Conservation (phyloP, 2,888 invertebrate species). For the Drosophila subsilvestris region DNA sequence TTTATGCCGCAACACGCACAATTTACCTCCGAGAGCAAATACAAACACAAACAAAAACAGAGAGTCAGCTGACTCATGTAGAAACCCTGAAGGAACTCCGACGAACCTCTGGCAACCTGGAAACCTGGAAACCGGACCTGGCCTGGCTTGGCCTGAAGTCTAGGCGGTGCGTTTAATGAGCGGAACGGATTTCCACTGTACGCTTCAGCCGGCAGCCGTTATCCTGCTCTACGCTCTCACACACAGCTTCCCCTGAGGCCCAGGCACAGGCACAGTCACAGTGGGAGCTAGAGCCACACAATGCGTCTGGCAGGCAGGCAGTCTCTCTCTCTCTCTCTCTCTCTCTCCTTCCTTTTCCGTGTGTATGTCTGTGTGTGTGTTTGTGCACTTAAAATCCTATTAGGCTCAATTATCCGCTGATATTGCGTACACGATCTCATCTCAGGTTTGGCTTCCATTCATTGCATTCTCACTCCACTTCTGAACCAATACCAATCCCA, state of each 20-base stretch:
- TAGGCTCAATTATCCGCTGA: constrained; percentile 82
- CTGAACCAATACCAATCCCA: neutral
- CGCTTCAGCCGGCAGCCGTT: constrained; percentile 64
- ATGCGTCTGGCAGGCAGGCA: constrained; percentile 28
- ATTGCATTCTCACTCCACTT: neutral
- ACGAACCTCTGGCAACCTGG: constrained; percentile 7
- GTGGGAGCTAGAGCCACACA: constrained; percentile 73
- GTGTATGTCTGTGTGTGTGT: constrained; percentile 54
- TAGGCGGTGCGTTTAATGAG: constrained; percentile 80
- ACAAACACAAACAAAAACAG: constrained; percentile 60
- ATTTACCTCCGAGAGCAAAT: constrained; percentile 67
- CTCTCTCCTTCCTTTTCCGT: neutral
- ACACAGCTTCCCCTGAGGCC: constrained; percentile 48
- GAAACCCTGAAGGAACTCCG: constrained; percentile 36
- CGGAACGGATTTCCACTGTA: constrained; percentile 75
- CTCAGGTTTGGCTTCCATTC: constrained; percentile 30
- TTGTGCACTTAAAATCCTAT: constrained; percentile 83
- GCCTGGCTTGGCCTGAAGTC: constrained; percentile 18
- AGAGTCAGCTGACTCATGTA: constrained; percentile 77
- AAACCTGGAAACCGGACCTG: constrained; percentile 6
- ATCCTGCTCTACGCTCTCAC: constrained; percentile 53
- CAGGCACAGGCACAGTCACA: constrained; percentile 70
- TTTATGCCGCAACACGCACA: constrained; percentile 80
- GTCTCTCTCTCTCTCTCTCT: no score
- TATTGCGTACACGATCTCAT: constrained; percentile 77